Conservation (phyloP, 2,888 invertebrate species). For the Chalcis sispes region DNA sequence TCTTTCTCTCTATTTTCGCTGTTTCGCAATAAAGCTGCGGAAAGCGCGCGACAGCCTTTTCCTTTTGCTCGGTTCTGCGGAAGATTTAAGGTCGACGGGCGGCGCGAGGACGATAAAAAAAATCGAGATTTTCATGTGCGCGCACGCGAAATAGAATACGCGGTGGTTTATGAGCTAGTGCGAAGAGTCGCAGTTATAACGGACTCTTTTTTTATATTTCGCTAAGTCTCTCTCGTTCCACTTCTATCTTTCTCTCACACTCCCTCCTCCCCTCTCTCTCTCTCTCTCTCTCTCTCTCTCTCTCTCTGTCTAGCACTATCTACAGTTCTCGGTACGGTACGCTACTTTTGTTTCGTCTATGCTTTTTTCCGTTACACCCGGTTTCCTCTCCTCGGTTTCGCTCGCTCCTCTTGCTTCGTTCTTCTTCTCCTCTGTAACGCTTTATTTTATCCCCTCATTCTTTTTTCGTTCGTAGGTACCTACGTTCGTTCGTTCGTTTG, state of each 20-base stretch:
- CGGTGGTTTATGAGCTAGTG: slow-evolving; percentile 70
- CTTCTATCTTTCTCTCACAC: slow-evolving; percentile 50
- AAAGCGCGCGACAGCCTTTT: slow-evolving; percentile 55
- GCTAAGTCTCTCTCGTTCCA: slow-evolving; percentile 56
- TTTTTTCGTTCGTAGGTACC: slow-evolving; percentile 11
- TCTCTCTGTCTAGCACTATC: too few species aligned
- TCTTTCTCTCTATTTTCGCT: slow-evolving; percentile 38
- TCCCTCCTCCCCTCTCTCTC: slow-evolving; percentile 44
- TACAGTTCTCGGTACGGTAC: too few species aligned
- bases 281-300: slow-evolving; percentile 48
- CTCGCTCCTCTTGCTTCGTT: too few species aligned
- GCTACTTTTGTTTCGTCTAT: too few species aligned
- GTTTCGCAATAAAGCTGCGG: slow-evolving; percentile 56
- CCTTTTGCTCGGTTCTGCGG: slow-evolving; percentile 54
- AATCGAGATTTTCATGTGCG: slow-evolving; percentile 70
- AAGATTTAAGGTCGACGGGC: slow-evolving; percentile 59
- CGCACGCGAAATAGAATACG: slow-evolving; percentile 71
- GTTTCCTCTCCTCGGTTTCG: too few species aligned
- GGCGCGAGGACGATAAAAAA: slow-evolving; percentile 57
- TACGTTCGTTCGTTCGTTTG: slow-evolving; percentile 37
- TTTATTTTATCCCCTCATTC: too few species aligned
- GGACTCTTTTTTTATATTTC: slow-evolving; percentile 65
- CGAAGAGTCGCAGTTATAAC: slow-evolving; percentile 53
- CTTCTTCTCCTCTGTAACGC: too few species aligned
- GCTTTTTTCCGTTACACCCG: too few species aligned